Evolutionary conservation across 23 tunicate species (phyloP), one percentile per base, ranked within the genome.

Genomic region (Halocynthia roretzi): DNA sequence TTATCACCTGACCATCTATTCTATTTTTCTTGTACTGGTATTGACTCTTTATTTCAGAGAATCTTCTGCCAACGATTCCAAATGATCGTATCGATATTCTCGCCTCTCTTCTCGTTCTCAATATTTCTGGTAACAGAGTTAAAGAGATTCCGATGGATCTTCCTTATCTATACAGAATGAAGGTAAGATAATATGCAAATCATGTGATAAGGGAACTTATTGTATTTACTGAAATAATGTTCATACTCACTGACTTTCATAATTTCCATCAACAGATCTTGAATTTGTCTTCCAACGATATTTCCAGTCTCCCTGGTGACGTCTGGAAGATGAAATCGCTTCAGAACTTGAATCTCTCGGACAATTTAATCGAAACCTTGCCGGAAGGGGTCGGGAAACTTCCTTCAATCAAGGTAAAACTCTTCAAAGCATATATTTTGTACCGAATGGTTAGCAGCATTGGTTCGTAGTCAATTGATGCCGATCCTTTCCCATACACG

Each of bases 141-240:
- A 92, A 92, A 58, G 55, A 77, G 56, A 82, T 92, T 72, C 98
- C 98, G 0, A 80, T 72, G 19, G 97, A 90, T 71, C 55, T 90
- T 85, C 97, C 90, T 7, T 90, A 90, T 76, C 77, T 92, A 49
- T 92, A 92, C 67, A 52, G 98, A 64, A 85, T 90, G 97, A 76
- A 81, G 86, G 97, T 84, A 67, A 70, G 57, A 23, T 50, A 31
- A 19, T 15, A 10, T 10, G 44, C 44, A 31, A 31, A 31, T 31
- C 2, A 31, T 31, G 44, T 31, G 44, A 31, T 31, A 31, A 31
- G 44, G 4, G 44, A 4, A 31, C 44, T 31, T n/a, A n/a, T n/a
- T n/a, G n/a, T n/a, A n/a, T n/a, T n/a, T 31, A 31, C 44, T 31
- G 44, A 31, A 31, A 31, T 31, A 31, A 31, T 31, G 44, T 31